Evolutionary conservation across 2,113 vertebrate genomes (phyloP), one percentile per base, ranked within the genome.

Genomic region (Engystomops pustulosus): DNA sequence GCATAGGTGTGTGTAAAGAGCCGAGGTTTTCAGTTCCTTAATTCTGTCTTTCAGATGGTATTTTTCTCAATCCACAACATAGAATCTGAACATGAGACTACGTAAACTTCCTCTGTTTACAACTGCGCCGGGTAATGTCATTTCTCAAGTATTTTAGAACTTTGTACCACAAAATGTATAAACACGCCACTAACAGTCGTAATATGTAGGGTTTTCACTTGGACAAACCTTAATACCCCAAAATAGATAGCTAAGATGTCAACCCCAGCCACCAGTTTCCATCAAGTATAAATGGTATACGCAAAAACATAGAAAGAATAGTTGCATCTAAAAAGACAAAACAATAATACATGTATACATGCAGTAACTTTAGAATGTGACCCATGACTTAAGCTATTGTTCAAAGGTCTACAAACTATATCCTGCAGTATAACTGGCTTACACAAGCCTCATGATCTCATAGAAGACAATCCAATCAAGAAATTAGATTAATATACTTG

Each of bases 381-480:
- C n/a, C n/a, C n/a, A n/a, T n/a, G n/a, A n/a, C n/a, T n/a, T n/a
- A n/a, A n/a, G n/a, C n/a, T n/a, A n/a, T n/a, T n/a, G n/a, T 9
- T 12, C 7, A 45, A 12, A 18, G 44, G 27, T 51, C 45, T 75
- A 47, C 27, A 75, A 49, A 20, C 72, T 49, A 75, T 18, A 51
- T 30, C 25, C 71, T 76, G 45, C 72, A 6, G 27, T 55, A 20
- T 81, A 70, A 70, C 79, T 70, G 67, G 65, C 79, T 81, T 81
- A 81, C 32, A 2, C 12, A 6, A 11, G 65, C 62, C 70, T 81
- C 79, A 81, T 81, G 34, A 81, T 81, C 79, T 81, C 79, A 81
- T 45, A 32, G 79, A 18, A 70, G 79, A 55, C 36, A 81, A 81
- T 81, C 79, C 79, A 70, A 81, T 81, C 67, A 81, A 38, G 79